A percentile compares a stretch with the other conserved stretches of the same genome.
Evolutionary conservation across 92 coral and sea anemone species (phyloP).

Genomic region (Scolanthus callimorphus): DNA sequence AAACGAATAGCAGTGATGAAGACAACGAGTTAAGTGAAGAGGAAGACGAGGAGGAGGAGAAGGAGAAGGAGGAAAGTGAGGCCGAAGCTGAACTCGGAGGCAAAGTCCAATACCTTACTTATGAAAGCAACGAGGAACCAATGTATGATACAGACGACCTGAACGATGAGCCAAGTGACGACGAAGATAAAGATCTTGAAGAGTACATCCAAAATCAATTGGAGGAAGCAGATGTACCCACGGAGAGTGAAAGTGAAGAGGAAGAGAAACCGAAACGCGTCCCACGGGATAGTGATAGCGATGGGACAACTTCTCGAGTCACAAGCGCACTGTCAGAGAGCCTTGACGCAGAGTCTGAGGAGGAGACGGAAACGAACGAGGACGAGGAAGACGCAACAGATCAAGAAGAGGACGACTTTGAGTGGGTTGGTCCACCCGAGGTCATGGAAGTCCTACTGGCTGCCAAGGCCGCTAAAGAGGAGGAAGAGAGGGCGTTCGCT

Average conservation of each 20-base stretch:
- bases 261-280: background rate
- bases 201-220: constrained; percentile 15
- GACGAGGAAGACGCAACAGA: constrained; percentile 50
- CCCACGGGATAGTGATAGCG: background rate
- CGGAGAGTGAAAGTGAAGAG: constrained; percentile 21
- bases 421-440: constrained; percentile 3
- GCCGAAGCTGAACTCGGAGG: background rate
- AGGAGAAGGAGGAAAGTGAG: constrained; percentile 3
- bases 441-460: constrained; percentile 2
- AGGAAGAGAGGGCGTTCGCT: constrained; percentile 28
- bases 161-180: constrained; percentile 13
- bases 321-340: background rate
- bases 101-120: background rate
- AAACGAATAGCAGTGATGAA: background rate
- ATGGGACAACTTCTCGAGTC: constrained; percentile 1
- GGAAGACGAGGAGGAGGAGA: constrained; percentile 9
- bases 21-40: constrained; percentile 1
- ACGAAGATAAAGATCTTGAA: constrained; percentile 15
- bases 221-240: constrained; percentile 27
- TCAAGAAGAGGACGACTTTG: constrained; percentile 42
- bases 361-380: constrained; percentile 39
- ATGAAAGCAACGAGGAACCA: constrained; percentile 22
- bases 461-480: background rate
- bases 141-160: constrained; percentile 32
- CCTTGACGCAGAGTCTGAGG: constrained; percentile 29